Evolutionary conservation across 1,140 invertebrate genomes (phyloP).

Genomic region (Drosophila kikkawai): DNA sequence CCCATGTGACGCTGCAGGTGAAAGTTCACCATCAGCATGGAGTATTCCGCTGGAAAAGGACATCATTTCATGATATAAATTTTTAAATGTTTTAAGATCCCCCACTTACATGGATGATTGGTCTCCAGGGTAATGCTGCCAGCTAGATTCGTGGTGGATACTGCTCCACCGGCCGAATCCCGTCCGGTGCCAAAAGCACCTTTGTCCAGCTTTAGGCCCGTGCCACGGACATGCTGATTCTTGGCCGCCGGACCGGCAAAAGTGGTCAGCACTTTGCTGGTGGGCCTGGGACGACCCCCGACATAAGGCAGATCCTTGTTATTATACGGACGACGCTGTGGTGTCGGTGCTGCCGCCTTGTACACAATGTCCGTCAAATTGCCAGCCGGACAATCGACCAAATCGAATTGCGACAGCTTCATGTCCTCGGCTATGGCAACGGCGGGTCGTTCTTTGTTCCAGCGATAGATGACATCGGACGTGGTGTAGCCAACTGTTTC

Average conservation of each 20-base stretch:
- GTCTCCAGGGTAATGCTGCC: slow-evolving; percentile 67
- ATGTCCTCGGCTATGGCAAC: slow-evolving; percentile 93
- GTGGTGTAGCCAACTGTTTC: slow-evolving; percentile 92
- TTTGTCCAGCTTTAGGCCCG: slow-evolving; percentile 77
- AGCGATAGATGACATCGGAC: slow-evolving; percentile 92
- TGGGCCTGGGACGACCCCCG: slow-evolving; percentile 38
- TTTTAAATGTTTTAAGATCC: not conserved
- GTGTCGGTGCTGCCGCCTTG: slow-evolving; percentile 72
- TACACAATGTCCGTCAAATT: slow-evolving; percentile 88
- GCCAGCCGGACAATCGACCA: slow-evolving; percentile 91
- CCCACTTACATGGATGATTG: slow-evolving; percentile 70
- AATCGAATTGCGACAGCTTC: slow-evolving; percentile 94
- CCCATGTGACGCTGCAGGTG: slow-evolving; percentile 94
- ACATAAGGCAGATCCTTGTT: slow-evolving; percentile 59
- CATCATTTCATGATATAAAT: not conserved
- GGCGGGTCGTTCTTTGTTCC: slow-evolving; percentile 90
- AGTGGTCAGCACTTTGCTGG: slow-evolving; percentile 71
- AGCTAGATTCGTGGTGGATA: slow-evolving; percentile 43
- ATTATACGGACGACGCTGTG: slow-evolving; percentile 47
- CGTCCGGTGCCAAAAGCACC: slow-evolving; percentile 71
- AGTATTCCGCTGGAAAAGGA: slow-evolving; percentile 88
- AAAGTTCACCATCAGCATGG: slow-evolving; percentile 92
- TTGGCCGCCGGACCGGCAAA: slow-evolving; percentile 81
- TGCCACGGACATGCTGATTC: slow-evolving; percentile 82
- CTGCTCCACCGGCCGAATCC: slow-evolving; percentile 31